These are phyloP conservation scores for Pristionchus japonicus DNA, from an alignment of 2,888 invertebrate species.

Conservation along the genomic window DNA sequence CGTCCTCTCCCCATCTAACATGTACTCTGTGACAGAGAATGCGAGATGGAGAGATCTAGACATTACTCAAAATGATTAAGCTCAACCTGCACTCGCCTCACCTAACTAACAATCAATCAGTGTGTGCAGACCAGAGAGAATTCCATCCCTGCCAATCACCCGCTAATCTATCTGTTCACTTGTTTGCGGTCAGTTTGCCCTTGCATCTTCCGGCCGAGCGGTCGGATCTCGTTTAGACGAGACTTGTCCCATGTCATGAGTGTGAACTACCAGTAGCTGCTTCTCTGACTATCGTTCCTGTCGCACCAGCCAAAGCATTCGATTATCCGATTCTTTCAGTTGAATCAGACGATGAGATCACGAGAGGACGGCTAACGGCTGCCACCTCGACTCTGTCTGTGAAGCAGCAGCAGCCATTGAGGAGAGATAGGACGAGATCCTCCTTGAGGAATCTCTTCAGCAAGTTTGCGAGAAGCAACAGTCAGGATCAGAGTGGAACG, in stretches of 20 bases:
- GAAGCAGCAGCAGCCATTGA: slow-evolving; percentile 48
- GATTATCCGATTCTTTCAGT: slow-evolving; percentile 58
- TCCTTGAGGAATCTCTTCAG: slow-evolving; percentile 73
- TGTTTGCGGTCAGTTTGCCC: slow-evolving; percentile 46
- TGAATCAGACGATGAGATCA: slow-evolving; percentile 74
- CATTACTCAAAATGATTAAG: no score
- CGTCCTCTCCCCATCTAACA: not conserved
- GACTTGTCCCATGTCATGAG: slow-evolving; percentile 1
- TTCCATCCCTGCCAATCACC: not conserved
- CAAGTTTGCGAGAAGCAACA: slow-evolving; percentile 68
- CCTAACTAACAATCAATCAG: slow-evolving; percentile 18
- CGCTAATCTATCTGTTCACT: slow-evolving; percentile 44
- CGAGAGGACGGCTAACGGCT: slow-evolving; percentile 57
- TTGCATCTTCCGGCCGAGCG: not conserved
- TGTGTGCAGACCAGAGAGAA: not conserved
- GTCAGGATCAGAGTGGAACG: slow-evolving; percentile 65
- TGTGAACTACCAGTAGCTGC: slow-evolving; percentile 13
- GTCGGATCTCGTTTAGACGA: not conserved
- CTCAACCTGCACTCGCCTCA: not conserved
- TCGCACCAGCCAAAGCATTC: not conserved
- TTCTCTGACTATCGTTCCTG: not conserved
- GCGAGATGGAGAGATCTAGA: no score
- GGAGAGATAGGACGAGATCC: slow-evolving; percentile 71
- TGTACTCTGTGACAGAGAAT: no score
- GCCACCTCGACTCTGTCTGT: slow-evolving; percentile 49